Conservation (phyloP, 2,888 invertebrate genomes). For the Sinodicranocentrus sp. region DNA sequence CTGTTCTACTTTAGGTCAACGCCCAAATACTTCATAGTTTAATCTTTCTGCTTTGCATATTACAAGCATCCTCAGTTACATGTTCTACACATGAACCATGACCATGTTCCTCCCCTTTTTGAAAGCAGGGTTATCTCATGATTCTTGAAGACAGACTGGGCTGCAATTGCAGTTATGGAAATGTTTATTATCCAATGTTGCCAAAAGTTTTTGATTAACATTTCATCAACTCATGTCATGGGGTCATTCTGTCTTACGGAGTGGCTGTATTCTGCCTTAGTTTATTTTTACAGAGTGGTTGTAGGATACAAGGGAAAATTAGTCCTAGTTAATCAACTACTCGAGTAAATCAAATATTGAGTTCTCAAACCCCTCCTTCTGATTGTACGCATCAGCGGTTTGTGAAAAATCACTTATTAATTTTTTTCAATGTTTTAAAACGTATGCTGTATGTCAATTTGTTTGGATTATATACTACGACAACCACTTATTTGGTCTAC, state of each 20-base stretch:
- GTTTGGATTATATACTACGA: conserved; percentile 1
- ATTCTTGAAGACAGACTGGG: too few species aligned
- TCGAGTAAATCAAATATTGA: conserved; percentile 20
- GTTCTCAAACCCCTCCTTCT: conserved; percentile 19
- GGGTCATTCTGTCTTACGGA: not conserved
- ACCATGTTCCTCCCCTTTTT: not conserved
- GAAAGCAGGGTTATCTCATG: not conserved
- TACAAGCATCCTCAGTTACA: too few species aligned
- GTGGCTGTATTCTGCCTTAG: too few species aligned
- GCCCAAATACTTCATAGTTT: conserved; percentile 56
- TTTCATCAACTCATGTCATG: conserved; percentile 33
- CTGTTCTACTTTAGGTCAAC: conserved; percentile 43
- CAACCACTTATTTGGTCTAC: conserved; percentile 7
- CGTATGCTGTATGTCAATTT: conserved; percentile 1
- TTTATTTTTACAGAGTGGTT: too few species aligned
- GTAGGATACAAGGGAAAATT: too few species aligned
- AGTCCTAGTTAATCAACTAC: not conserved
- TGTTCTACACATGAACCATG: too few species aligned
- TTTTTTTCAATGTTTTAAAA: conserved; percentile 19
- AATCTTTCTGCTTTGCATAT: conserved; percentile 21
- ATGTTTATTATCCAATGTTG: conserved; percentile 48
- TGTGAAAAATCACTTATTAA: conserved; percentile 20
- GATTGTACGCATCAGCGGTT: not conserved
- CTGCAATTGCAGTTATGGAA: conserved; percentile 32
- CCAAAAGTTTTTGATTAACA: conserved; percentile 60